These are phyloP conservation scores for Oscheius myriophilus DNA, from an alignment of 2,888 invertebrate genomes.

Conservation along the genomic window DNA sequence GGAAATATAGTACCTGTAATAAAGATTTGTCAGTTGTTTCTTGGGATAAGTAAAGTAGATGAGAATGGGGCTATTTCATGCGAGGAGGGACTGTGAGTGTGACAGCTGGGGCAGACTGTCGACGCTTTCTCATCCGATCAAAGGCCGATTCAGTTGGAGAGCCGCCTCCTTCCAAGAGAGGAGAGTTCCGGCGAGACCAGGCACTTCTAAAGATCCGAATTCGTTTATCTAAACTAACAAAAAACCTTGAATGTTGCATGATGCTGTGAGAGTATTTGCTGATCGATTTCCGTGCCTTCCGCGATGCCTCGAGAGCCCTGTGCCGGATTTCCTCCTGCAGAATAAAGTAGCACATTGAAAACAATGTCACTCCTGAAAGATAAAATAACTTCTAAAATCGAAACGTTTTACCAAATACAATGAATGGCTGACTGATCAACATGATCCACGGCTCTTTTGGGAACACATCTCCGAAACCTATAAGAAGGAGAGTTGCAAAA, in stretches of 20 bases:
- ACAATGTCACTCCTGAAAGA: slow-evolving; percentile 54
- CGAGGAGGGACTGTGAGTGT: slow-evolving; percentile 42
- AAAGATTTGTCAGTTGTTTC: no score
- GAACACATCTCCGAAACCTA: slow-evolving; percentile 66
- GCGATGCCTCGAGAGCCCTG: slow-evolving; percentile 49
- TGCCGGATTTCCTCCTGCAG: slow-evolving; percentile 65
- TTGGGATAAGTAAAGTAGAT: no score
- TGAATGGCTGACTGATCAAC: slow-evolving; percentile 58
- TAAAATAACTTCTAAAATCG: background rate
- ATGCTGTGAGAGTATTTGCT: slow-evolving; percentile 62
- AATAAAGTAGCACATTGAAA: slow-evolving; percentile 68
- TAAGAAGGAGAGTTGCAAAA: no score
- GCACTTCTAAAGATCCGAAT: slow-evolving; percentile 31
- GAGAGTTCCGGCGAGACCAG: slow-evolving; percentile 61
- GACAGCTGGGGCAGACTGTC: slow-evolving; percentile 60
- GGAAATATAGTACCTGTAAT: no score
- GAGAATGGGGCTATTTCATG: no score
- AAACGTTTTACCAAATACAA: slow-evolving; percentile 47
- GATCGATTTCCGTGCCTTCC: slow-evolving; percentile 57
- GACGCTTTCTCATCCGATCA: slow-evolving; percentile 50
- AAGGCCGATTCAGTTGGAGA: slow-evolving; percentile 36
- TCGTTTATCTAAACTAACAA: background rate
- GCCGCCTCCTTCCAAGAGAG: slow-evolving; percentile 48
- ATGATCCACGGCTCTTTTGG: slow-evolving; percentile 54
- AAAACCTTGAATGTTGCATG: slow-evolving; percentile 41